Percentiles rank a stretch among this genome's conserved stretches.
Evolutionary conservation across 1,140 invertebrate species (phyloP).

Genomic region (Bombus sylvicola): DNA sequence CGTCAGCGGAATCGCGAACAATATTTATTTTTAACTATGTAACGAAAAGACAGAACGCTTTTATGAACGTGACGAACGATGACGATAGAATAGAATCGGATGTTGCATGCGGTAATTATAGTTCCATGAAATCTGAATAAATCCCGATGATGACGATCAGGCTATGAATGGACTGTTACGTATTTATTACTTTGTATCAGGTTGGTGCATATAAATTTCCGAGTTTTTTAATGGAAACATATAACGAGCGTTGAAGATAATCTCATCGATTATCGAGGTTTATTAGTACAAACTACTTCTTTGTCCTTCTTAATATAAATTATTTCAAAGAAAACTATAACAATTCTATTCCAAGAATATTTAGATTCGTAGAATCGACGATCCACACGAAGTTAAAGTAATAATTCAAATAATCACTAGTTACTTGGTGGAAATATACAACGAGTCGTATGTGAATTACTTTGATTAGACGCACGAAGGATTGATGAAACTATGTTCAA

Average conservation of each 20-base stretch:
- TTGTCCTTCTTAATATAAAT: too few relatives aligned
- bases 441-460: too few relatives aligned
- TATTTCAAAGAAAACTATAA: too few relatives aligned
- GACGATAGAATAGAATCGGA: background rate
- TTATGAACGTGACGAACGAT: slow-evolving; percentile 6
- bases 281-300: too few relatives aligned
- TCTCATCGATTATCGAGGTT: too few relatives aligned
- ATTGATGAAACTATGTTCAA: background rate
- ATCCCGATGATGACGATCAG: background rate
- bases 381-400: too few relatives aligned
- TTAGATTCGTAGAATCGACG: too few relatives aligned
- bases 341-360: too few relatives aligned
- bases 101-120: background rate
- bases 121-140: background rate
- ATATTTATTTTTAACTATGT: slow-evolving; percentile 30
- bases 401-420: too few relatives aligned
- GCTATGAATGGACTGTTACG: background rate
- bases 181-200: background rate
- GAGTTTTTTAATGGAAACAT: background rate
- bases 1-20: slow-evolving; percentile 1
- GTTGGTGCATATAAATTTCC: background rate
- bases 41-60: background rate
- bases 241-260: too few relatives aligned
- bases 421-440: too few relatives aligned
- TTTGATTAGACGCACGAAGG: background rate